These are phyloP conservation scores for Enteromius viviparus DNA, from an alignment of 2,797 vertebrate species.

Conservation along the genomic window DNA sequence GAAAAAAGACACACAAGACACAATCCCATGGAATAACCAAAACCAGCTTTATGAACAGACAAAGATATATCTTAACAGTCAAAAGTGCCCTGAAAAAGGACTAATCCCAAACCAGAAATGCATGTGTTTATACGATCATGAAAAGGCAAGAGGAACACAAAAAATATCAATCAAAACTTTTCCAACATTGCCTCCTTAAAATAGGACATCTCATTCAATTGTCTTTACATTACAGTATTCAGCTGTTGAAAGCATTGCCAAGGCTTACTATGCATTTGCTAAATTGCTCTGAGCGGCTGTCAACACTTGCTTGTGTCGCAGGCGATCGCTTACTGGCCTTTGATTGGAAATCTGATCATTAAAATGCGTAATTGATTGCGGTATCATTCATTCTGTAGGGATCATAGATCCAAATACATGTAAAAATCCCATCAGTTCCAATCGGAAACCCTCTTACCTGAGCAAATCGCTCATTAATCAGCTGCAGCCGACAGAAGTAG, in stretches of 20 bases:
- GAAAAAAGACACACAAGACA: constrained; percentile 5
- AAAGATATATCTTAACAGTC: background rate
- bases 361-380: background rate
- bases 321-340: background rate
- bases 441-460: constrained; percentile 1
- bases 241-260: background rate
- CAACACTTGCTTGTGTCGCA: background rate
- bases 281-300: background rate
- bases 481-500: constrained; percentile 49
- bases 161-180: background rate
- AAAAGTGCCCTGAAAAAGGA: constrained; percentile 16
- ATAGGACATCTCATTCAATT: constrained; percentile 3
- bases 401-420: background rate
- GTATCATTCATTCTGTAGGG: background rate
- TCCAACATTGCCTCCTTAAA: constrained; percentile 29
- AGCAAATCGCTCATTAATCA: constrained; percentile 50
- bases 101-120: constrained; percentile 1
- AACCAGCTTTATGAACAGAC: constrained; percentile 35
- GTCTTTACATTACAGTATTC: constrained; percentile 9
- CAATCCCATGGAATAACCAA: background rate
- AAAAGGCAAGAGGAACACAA: background rate
- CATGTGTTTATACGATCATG: background rate
- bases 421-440: background rate
- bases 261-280: background rate
- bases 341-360: constrained; percentile 2